Conservation (phyloP, 1,140 invertebrate species). For the Hyphantria cunea region DNA sequence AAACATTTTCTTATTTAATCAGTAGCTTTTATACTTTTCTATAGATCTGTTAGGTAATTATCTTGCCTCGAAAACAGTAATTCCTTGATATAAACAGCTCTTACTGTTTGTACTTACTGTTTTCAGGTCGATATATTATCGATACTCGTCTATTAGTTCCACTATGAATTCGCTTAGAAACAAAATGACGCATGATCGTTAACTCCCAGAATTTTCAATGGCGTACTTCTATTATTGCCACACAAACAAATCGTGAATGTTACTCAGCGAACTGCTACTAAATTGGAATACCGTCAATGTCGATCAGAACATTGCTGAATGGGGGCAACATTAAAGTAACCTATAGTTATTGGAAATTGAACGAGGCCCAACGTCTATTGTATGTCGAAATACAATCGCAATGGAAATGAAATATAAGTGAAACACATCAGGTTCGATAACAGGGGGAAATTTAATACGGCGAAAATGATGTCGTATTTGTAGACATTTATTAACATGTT, state of each 20-base stretch:
- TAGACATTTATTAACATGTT: no score
- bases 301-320: constrained; percentile 13
- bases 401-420: constrained; percentile 29
- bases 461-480: neutral
- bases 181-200: constrained; percentile 14
- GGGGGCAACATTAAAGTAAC: constrained; percentile 17
- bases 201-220: constrained; percentile 12
- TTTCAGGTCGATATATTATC: no score
- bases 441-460: neutral
- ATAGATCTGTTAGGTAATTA: neutral
- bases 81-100: neutral
- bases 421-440: constrained; percentile 3
- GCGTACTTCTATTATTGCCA: constrained; percentile 3
- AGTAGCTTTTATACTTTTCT: constrained; percentile 2
- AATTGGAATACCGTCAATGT: constrained; percentile 27
- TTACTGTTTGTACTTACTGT: neutral
- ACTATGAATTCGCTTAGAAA: neutral
- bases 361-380: constrained; percentile 26
- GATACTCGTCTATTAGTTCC: neutral
- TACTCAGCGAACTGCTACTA: constrained; percentile 7
- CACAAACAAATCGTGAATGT: constrained; percentile 17
- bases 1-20: constrained; percentile 4
- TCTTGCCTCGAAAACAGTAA: neutral
- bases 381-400: constrained; percentile 19
- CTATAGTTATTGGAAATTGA: constrained; percentile 31